Conservation (phyloP, 2,888 invertebrate genomes). For the Agrypnus murinus region DNA sequence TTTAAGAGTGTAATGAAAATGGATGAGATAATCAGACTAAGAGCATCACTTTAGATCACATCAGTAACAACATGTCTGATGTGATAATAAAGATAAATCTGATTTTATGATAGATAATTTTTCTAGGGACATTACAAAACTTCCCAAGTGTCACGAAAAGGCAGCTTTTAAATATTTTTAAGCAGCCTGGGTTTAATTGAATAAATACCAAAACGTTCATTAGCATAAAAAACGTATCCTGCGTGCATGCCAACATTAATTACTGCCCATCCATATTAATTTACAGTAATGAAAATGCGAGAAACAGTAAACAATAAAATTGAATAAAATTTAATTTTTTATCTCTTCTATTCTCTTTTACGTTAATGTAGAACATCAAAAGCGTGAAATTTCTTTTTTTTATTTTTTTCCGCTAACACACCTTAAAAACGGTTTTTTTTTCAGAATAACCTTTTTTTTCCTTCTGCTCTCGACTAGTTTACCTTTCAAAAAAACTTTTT, state of each 20-base stretch:
- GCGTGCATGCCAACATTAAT: constrained; percentile 20
- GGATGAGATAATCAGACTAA: constrained; percentile 33
- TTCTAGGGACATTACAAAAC: neutral
- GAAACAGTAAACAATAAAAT: constrained; percentile 10
- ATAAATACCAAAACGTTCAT: constrained; percentile 22
- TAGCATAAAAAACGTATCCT: constrained; percentile 27
- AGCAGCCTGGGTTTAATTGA: constrained; percentile 18
- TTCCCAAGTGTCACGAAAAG: neutral
- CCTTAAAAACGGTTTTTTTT: neutral
- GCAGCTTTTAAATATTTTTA: neutral
- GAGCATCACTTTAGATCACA: constrained; percentile 25
- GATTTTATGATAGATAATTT: neutral
- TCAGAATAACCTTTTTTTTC: neutral
- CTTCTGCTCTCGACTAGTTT: too few species aligned
- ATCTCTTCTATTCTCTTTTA: too few species aligned
- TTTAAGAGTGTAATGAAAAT: constrained; percentile 27
- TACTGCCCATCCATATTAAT: constrained; percentile 12
- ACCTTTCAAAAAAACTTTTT: neutral
- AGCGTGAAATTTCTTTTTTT: too few species aligned
- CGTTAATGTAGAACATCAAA: too few species aligned
- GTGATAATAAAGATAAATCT: constrained; percentile 16
- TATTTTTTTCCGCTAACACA: neutral
- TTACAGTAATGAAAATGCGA: constrained; percentile 14
- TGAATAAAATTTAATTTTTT: too few species aligned
- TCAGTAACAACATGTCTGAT: constrained; percentile 7